Evolutionary conservation across 2,113 vertebrate genomes (phyloP), one percentile per base, ranked within the genome.

Genomic region (Talpa occidentalis): DNA sequence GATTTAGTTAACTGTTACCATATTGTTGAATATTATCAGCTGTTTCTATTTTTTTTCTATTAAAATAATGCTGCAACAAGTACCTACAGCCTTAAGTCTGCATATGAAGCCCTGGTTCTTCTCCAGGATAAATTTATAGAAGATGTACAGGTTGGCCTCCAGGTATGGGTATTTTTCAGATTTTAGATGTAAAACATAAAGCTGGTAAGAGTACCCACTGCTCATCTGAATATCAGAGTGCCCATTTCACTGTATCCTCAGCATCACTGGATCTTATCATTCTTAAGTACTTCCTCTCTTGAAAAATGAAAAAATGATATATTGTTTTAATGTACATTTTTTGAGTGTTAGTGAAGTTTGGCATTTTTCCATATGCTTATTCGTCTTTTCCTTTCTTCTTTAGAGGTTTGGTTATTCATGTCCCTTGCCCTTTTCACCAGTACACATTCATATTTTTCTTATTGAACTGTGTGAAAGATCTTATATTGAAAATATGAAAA

Each of bases 1-100:
- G 70, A 93, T 81, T 79, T 72, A 74, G 59, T 88, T 95, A 97
- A 96, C 62, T 77, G 28, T 95, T 94, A 93, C 95, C 94, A 93
- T 56, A 97, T 90, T 97, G 74, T 80, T 91, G 67, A 30, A 67
- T 35, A 56, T 52, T 86, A 85, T 86, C 12, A 32, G 70, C 78
- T 95, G 86, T 86, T 97, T 94, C 80, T 56, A 73, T 96, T 83
- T 93, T 88, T 95, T 49, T 52, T 59, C 66, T n/a, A n/a, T 90
- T 90, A 67, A 94, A 93, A 95, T 83, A 76, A 94, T 52, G 35
- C 44, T 80, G 14, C 24, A 89, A 49, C 30, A 89, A 77, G 83
- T 93, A 86, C 44, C 79, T 85, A 49, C 22, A 66, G 49, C 76
- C 4, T 3, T 62, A 49, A 52, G 35, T 81, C 66, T 76, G 1